A percentile compares a stretch with the other conserved stretches of the same genome.
phyloP scores from a whole-genome alignment of 2,113 vertebrate species.

The Ifrita kowaldi region DNA sequence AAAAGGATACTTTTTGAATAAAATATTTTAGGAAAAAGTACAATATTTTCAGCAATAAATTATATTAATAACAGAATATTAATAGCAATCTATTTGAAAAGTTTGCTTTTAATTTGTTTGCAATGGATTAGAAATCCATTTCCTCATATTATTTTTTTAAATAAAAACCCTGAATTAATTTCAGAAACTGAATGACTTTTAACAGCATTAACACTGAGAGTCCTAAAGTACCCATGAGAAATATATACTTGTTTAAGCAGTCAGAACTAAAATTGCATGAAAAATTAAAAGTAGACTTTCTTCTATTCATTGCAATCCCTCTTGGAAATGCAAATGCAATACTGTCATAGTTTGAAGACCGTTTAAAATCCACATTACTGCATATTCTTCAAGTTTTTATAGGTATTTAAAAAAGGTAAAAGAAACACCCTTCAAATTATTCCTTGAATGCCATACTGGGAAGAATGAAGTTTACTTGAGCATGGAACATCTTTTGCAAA shows the following conservation, averaged over 20 bases:
- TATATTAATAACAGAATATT: neutral
- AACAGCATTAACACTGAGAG: neutral
- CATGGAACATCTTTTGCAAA: constrained; percentile 40
- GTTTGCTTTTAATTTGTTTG: neutral
- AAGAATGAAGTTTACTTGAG: constrained; percentile 7
- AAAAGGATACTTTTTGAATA: rapidly evolving
- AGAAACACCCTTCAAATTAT: constrained; percentile 26
- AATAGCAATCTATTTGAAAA: neutral
- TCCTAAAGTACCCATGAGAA: neutral
- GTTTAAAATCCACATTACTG: constrained; percentile 1
- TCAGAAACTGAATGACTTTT: neutral
- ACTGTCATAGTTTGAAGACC: constrained; percentile 24
- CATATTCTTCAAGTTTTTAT: neutral
- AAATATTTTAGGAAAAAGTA: neutral
- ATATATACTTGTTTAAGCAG: constrained; percentile 1
- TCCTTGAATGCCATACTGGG: constrained; percentile 8
- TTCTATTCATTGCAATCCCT: neutral
- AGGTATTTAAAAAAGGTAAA: neutral
- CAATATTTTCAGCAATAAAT: neutral
- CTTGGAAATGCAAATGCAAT: neutral
- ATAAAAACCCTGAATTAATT: neutral
- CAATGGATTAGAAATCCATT: constrained; percentile 15
- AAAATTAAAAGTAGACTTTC: constrained; percentile 10
- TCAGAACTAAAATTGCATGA: constrained; percentile 13
- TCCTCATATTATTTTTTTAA: neutral